A percentile compares a stretch with the other conserved stretches of the same genome.
phyloP scores from a whole-genome alignment of 2,888 invertebrate genomes.

The Protonemura montana region DNA sequence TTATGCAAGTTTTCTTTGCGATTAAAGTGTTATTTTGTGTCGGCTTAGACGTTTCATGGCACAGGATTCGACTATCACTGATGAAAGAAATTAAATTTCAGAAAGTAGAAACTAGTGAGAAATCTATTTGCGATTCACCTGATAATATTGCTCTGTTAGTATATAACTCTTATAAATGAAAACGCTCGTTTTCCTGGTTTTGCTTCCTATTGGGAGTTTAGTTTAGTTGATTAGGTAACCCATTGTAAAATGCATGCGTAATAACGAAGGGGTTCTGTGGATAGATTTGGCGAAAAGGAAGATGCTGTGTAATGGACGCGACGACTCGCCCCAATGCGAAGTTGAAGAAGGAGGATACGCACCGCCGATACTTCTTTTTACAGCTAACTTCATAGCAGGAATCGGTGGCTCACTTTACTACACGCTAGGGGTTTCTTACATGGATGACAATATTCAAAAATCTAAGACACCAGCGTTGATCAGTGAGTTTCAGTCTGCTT shows the following conservation, averaged over 20 bases:
- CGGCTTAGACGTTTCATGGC: no score
- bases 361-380: conserved; percentile 69
- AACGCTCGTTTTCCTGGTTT: no score
- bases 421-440: conserved; percentile 74
- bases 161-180: no score
- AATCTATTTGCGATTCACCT: no score
- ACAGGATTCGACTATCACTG: no score
- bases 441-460: conserved; percentile 80
- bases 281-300: conserved; percentile 60
- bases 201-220: no score
- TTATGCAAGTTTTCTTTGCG: conserved; percentile 37
- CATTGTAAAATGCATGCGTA: no score
- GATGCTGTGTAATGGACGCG: conserved; percentile 60
- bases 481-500: conserved; percentile 64
- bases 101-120: no score
- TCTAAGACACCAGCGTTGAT: conserved; percentile 75
- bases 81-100: no score
- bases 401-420: conserved; percentile 75
- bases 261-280: not conserved
- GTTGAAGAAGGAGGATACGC: conserved; percentile 66
- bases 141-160: no score
- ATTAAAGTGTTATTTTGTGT: no score
- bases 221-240: no score
- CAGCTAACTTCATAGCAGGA: conserved; percentile 75
- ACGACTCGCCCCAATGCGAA: conserved; percentile 58